These are phyloP conservation scores for Glossosoma conforme DNA, from an alignment of 1,140 invertebrate genomes.

Conservation along the genomic window DNA sequence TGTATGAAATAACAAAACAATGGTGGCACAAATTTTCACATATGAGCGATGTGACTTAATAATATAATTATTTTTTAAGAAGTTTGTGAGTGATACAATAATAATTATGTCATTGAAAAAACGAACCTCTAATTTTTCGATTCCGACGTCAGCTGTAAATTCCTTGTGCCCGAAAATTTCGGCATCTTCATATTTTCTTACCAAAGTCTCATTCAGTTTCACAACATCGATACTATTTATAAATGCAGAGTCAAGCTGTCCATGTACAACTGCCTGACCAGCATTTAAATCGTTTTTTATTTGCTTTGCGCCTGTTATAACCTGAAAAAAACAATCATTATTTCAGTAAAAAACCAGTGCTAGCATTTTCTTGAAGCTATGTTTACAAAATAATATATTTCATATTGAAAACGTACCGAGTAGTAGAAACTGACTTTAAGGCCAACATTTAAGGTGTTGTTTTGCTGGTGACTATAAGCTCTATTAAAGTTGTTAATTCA, in stretches of 20 bases:
- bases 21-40: too few relatives aligned
- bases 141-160: slow-evolving; percentile 25
- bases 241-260: slow-evolving; percentile 21
- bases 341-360: not conserved
- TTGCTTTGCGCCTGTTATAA: slow-evolving; percentile 31
- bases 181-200: slow-evolving; percentile 29
- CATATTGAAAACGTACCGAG: too few relatives aligned
- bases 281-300: slow-evolving; percentile 29
- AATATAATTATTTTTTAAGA: not conserved
- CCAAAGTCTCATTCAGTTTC: slow-evolving; percentile 31
- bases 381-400: too few relatives aligned
- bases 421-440: too few relatives aligned
- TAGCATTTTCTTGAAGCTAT: too few relatives aligned
- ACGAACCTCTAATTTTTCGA: slow-evolving; percentile 29
- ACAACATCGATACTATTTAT: slow-evolving; percentile 33
- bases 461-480: too few relatives aligned
- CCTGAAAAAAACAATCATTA: slow-evolving; percentile 6
- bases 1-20: too few relatives aligned
- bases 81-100: not conserved
- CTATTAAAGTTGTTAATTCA: too few relatives aligned
- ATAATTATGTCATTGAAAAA: not conserved
- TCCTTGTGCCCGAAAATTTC: slow-evolving; percentile 25
- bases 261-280: slow-evolving; percentile 15
- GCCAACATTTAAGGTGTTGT: too few relatives aligned
- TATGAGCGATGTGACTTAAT: too few relatives aligned